Percentiles rank a stretch among this genome's conserved stretches.
Conservation (phyloP, 2,113 vertebrate species). For the Colistium nudipinnis region DNA sequence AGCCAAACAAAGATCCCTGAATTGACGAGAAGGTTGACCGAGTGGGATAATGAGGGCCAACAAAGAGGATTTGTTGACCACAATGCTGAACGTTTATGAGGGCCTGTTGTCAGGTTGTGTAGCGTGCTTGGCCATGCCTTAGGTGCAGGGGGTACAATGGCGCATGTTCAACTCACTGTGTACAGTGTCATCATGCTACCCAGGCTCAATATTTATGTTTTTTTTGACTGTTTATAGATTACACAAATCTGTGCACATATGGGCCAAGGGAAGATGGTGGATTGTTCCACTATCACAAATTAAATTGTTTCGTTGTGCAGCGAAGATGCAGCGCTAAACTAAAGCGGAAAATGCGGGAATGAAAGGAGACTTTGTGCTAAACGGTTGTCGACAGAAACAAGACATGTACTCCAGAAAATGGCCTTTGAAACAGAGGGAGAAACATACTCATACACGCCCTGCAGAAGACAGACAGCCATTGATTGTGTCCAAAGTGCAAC, state of each 20-base stretch:
- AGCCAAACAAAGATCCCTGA: not conserved
- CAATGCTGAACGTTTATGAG: not conserved
- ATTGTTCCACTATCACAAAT: not conserved
- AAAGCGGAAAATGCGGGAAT: too few relatives aligned
- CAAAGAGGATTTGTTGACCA: conserved; percentile 28
- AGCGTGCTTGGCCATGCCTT: not conserved
- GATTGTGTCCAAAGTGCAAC: conserved; percentile 46
- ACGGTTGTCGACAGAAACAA: not conserved
- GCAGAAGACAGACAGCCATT: conserved; percentile 51
- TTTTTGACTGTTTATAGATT: conserved; percentile 54
- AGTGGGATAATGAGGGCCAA: conserved; percentile 20
- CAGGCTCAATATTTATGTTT: conserved; percentile 62
- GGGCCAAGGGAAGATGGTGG: not conserved
- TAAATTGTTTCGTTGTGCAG: too few relatives aligned
- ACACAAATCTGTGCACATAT: conserved; percentile 29
- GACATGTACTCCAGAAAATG: conserved; percentile 17
- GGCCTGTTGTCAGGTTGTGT: not conserved
- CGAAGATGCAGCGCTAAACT: not conserved
- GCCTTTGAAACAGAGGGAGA: conserved; percentile 47
- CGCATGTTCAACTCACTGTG: conserved; percentile 41
- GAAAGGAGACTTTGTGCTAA: conserved; percentile 26
- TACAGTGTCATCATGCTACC: conserved; percentile 57
- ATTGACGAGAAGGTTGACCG: not conserved
- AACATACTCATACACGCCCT: conserved; percentile 29
- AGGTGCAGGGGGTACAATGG: conserved; percentile 1